phyloP scores from a whole-genome alignment of 2,113 vertebrate species.

The Gymnarchus niloticus region DNA sequence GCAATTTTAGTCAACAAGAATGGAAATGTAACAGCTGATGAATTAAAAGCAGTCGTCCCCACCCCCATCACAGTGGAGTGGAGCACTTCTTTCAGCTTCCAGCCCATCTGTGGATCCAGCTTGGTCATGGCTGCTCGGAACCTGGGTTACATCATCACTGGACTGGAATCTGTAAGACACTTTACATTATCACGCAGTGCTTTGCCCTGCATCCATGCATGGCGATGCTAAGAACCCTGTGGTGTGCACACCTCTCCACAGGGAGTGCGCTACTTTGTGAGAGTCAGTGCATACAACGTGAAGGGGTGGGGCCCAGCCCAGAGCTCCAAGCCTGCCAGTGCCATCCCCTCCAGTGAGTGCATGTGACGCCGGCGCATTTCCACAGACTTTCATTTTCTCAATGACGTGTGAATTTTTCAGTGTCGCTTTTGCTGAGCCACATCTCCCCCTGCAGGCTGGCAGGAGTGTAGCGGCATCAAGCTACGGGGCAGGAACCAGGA shows the following conservation, averaged over 20 bases:
- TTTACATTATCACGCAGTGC: background rate
- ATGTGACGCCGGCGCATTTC: conserved; percentile 27
- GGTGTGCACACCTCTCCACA: conserved; percentile 38
- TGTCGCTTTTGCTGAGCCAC: background rate
- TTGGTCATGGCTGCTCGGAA: conserved; percentile 58
- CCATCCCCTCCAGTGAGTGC: conserved; percentile 68
- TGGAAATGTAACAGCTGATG: background rate
- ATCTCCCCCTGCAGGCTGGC: conserved; percentile 55
- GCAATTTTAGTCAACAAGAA: background rate
- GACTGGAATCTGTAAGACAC: conserved; percentile 51
- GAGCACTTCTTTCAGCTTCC: conserved; percentile 55
- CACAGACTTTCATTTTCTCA: background rate
- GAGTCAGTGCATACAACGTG: conserved; percentile 62
- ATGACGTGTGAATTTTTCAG: background rate
- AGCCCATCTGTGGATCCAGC: conserved; percentile 49
- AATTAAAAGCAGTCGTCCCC: background rate
- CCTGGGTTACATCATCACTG: conserved; percentile 51
- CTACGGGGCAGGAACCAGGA: conserved; percentile 50
- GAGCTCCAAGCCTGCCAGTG: conserved; percentile 54
- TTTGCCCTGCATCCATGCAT: background rate
- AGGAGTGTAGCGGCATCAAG: conserved; percentile 57
- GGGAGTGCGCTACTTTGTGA: conserved; percentile 62
- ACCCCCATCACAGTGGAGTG: conserved; percentile 57
- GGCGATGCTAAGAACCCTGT: background rate
- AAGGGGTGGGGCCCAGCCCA: conserved; percentile 65